phyloP scores from a whole-genome alignment of 2,797 vertebrate species.

The Squalus acanthias region DNA sequence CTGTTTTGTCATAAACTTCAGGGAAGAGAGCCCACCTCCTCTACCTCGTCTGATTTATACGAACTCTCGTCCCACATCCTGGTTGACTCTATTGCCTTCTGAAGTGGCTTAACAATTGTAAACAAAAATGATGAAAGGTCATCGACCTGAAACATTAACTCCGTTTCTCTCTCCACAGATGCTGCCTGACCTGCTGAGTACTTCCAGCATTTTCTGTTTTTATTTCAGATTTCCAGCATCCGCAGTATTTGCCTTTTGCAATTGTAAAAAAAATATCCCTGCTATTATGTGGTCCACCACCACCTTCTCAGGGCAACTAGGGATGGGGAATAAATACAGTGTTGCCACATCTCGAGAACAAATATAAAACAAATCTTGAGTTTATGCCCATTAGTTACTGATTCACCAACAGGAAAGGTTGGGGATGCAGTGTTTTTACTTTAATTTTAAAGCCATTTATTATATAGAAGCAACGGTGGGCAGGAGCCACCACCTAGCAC shows the following conservation, averaged over 20 bases:
- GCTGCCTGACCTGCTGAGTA: too few relatives aligned
- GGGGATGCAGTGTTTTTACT: background rate
- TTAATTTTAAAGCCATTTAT: background rate
- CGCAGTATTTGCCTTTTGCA: too few relatives aligned
- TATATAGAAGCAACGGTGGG: background rate
- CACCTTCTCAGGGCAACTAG: background rate
- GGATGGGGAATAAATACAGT: background rate
- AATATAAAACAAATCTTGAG: background rate
- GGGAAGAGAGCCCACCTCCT: background rate
- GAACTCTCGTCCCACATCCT: background rate
- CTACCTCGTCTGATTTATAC: background rate
- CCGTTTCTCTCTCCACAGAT: too few relatives aligned
- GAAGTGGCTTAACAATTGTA: background rate
- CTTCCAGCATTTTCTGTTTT: too few relatives aligned
- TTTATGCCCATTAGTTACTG: background rate
- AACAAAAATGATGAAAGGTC: background rate
- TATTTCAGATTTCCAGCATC: too few relatives aligned
- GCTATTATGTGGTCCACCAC: background rate
- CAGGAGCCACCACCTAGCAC: background rate
- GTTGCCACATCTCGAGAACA: background rate
- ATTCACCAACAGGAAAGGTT: background rate
- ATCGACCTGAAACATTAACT: too few relatives aligned
- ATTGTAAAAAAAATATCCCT: background rate
- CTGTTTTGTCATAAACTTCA: background rate
- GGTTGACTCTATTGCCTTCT: background rate